Conservation (phyloP, 2,797 vertebrate species). For the Rhabdomys pumilio region DNA sequence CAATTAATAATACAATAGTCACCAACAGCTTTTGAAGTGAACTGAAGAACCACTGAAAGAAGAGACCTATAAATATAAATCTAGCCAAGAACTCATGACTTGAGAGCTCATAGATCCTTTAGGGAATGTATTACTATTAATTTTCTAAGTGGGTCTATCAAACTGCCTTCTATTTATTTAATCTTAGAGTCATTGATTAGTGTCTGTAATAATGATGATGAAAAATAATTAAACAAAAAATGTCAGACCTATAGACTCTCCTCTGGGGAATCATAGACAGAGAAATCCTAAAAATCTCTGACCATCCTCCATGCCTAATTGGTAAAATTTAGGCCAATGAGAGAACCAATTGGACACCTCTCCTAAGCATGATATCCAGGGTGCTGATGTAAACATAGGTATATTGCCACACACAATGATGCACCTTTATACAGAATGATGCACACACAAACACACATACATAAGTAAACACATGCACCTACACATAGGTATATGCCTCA, state of each 20-base stretch:
- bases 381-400: not conserved
- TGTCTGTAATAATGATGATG: not conserved
- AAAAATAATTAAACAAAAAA: not conserved
- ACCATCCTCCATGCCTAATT: not conserved
- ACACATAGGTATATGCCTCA: no score
- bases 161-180: not conserved
- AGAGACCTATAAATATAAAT: no score
- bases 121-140: not conserved
- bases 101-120: not conserved
- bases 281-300: not conserved
- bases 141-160: not conserved
- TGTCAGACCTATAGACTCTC: no score
- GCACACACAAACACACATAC: not conserved
- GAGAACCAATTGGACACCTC: not conserved
- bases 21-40: no score
- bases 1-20: not conserved
- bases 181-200: not conserved
- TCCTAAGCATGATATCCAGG: not conserved
- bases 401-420: not conserved
- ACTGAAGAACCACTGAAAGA: not conserved
- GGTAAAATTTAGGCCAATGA: not conserved
- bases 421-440: not conserved
- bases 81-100: not conserved
- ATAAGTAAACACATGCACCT: not conserved
- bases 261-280: not conserved